Evolutionary conservation across 2,888 invertebrate genomes (phyloP).

Genomic region (Calameuta idolon): DNA sequence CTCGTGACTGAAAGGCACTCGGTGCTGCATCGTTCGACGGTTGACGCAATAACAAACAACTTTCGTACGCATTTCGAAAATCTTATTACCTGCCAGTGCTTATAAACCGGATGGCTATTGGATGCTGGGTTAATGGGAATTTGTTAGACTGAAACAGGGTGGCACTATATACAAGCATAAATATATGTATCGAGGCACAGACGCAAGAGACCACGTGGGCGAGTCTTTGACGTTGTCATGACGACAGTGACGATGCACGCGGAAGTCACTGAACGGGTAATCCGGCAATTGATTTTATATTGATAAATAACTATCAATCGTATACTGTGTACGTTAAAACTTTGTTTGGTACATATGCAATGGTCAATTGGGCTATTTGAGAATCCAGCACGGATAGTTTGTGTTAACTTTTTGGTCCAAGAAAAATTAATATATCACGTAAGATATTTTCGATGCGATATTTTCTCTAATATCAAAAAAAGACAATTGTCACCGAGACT

Average conservation of each 20-base stretch:
- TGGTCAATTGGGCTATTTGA: not conserved
- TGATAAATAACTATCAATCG: not conserved
- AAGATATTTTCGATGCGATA: no score
- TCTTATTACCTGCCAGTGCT: not conserved
- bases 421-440: no score
- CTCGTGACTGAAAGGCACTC: not conserved
- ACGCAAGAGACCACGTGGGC: not conserved
- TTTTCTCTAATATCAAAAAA: no score
- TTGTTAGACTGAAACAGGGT: not conserved
- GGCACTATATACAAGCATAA: not conserved
- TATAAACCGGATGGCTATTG: not conserved
- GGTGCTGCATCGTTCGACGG: not conserved
- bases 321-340: not conserved
- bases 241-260: not conserved
- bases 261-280: not conserved
- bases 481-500: no score
- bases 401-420: no score
- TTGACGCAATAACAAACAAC: not conserved
- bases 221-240: not conserved
- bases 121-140: not conserved
- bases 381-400: no score
- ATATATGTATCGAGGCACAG: not conserved
- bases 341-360: not conserved
- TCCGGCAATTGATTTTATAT: not conserved
- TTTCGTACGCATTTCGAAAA: not conserved